Base-by-base conservation (phyloP, 2,888 invertebrate genomes). In the Ditylenchus weischeri region DNA sequence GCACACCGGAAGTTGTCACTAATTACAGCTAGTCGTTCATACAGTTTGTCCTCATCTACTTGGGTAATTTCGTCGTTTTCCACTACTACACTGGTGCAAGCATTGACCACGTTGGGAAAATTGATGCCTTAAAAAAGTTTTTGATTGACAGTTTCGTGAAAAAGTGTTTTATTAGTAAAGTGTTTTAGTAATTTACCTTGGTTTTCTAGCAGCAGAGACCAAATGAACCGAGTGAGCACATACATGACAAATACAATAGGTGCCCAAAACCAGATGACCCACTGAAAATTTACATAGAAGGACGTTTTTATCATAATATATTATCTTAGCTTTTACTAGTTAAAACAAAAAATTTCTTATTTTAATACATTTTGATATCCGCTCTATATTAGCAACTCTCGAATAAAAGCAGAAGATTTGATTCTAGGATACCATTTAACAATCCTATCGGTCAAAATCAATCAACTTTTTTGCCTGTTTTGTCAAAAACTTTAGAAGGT, bases 161-260 rank as follows among this genome's bases (percentile, higher is more conserved):
- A n/a, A n/a, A n/a, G n/a, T n/a, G n/a, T n/a, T n/a, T n/a, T 35
- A 47, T 58, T 8, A 11, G 47, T 6, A 23, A 19, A 15, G 8
- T 3, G 57, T 48, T 35, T 43, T 8, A 49, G 11, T 15, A 43
- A 43, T 13, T 43, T 36, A 72, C 69, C 70, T 60, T 69, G 70
- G 47, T 69, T 69, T 72, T 69, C 70, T 21, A 69, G 54, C 21
- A 69, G 62, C 23, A 69, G 51, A 0, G 70, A 59, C 70, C 70
- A 69, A 18, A 69, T 57, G 23, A 65, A 69, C 7, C 70, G 60
- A 18, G 70, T 69, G 1, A 69, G 23, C n/a, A 69, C 70, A 29
- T 69, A 69, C 70, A 69, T 69, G 4, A 69, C 70, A 48, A 69
- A 69, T n/a, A 69, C 70, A 57, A 69, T 69, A 43, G 70, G 70